Conservation (phyloP, 2,888 invertebrate species). For the Xestia c-nigrum region DNA sequence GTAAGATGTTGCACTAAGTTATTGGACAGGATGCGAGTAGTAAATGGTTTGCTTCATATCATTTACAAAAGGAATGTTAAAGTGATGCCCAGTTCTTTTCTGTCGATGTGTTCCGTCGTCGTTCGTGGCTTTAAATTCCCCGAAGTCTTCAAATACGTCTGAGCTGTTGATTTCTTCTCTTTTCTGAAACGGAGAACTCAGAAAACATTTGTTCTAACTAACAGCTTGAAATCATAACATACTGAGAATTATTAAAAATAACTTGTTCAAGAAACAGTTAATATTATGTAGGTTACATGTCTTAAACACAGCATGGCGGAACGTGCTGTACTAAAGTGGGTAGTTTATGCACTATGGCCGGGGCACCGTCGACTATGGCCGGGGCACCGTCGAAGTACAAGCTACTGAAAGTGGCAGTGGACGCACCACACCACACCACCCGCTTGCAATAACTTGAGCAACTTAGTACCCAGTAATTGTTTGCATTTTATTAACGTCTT, state of each 20-base stretch:
- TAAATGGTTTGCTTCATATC: conserved; percentile 27
- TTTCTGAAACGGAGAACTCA: conserved; percentile 40
- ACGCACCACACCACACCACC: conserved; percentile 9
- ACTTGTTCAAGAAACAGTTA: conserved; percentile 66
- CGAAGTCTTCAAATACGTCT: conserved; percentile 41
- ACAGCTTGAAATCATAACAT: conserved; percentile 60
- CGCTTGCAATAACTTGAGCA: conserved; percentile 15
- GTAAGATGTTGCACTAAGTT: conserved; percentile 23
- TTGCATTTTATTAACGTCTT: conserved; percentile 42
- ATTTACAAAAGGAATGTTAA: conserved; percentile 27
- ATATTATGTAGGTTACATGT: conserved; percentile 78
- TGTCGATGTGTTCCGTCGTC: conserved; percentile 23
- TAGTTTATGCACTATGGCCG: conserved; percentile 48
- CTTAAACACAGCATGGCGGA: conserved; percentile 62
- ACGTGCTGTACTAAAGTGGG: conserved; percentile 53
- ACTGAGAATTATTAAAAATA: conserved; percentile 63
- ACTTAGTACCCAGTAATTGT: conserved; percentile 35
- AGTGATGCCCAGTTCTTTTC: conserved; percentile 3
- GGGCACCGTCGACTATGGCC: too few species aligned
- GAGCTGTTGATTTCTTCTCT: conserved; percentile 32
- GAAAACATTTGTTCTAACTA: conserved; percentile 44
- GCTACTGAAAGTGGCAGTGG: conserved; percentile 46
- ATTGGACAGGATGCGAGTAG: conserved; percentile 21
- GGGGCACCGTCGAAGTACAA: conserved; percentile 33
- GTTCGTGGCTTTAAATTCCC: conserved; percentile 24